Percentiles rank a stretch among this genome's conserved stretches.
Evolutionary conservation across 2,797 vertebrate genomes (phyloP).

Genomic region (Cirrhinus molitorella): DNA sequence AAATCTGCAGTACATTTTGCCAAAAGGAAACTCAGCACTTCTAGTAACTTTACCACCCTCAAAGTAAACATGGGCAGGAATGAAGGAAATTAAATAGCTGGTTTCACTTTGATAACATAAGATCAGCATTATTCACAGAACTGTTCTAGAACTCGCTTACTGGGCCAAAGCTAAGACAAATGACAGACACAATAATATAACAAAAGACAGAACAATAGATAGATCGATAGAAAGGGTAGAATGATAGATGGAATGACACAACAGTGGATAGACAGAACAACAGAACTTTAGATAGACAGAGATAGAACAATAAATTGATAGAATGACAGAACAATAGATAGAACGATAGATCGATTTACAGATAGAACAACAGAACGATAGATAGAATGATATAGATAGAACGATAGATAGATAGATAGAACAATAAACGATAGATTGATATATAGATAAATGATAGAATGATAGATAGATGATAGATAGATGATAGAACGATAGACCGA

Average conservation of each 20-base stretch:
- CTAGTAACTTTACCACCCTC: neutral
- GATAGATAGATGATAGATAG: neutral
- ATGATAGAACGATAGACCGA: neutral
- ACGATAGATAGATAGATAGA: neutral
- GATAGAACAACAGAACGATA: neutral
- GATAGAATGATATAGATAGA: neutral
- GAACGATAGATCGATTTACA: neutral
- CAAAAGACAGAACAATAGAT: neutral
- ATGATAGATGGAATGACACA: neutral
- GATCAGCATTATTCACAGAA: neutral
- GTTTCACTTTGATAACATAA: neutral
- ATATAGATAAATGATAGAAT: neutral
- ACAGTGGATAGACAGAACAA: neutral
- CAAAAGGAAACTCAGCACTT: slow-evolving; percentile 2
- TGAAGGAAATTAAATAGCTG: neutral
- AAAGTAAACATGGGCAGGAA: slow-evolving; percentile 25
- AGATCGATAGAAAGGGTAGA: neutral
- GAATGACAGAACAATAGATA: neutral
- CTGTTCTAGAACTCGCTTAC: neutral
- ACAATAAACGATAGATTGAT: neutral
- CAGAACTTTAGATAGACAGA: neutral
- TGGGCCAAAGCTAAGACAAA: neutral
- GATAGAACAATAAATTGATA: neutral
- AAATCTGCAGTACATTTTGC: neutral
- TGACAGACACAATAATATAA: neutral